Percentiles rank a stretch among this genome's conserved stretches.
phyloP scores from a whole-genome alignment of 2,888 invertebrate genomes.

The Oscheius sp. region DNA sequence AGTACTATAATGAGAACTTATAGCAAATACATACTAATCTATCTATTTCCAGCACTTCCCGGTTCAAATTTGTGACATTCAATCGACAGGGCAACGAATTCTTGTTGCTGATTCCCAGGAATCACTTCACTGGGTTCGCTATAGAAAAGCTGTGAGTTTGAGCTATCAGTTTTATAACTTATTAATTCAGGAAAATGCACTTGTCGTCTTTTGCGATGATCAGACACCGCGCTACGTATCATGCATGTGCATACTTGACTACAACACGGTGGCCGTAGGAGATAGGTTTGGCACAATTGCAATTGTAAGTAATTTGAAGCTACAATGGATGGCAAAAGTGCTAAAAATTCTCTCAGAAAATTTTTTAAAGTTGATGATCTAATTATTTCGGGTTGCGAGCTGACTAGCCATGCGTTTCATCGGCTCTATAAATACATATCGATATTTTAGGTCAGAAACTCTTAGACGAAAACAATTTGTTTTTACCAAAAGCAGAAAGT shows the following conservation, averaged over 20 bases:
- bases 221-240: constrained; percentile 96
- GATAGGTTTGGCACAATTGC: constrained; percentile 98
- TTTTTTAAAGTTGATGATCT: no score
- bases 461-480: no score
- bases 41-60: constrained; percentile 83
- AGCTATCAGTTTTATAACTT: neutral
- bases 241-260: constrained; percentile 88
- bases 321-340: no score
- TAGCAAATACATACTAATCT: neutral
- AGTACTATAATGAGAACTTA: neutral
- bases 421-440: no score
- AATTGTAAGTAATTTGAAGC: constrained; percentile 78
- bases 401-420: no score
- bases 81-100: constrained; percentile 91
- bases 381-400: no score
- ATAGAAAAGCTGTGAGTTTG: constrained; percentile 72
- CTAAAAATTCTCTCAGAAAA: no score
- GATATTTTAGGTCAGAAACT: no score
- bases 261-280: constrained; percentile 91
- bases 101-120: constrained; percentile 96
- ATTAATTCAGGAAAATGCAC: constrained; percentile 82
- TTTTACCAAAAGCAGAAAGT: neutral
- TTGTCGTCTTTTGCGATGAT: constrained; percentile 97
- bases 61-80: constrained; percentile 89
- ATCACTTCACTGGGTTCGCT: constrained; percentile 92